phyloP scores from a whole-genome alignment of 2,888 invertebrate species.

The Corythucha ciliata region DNA sequence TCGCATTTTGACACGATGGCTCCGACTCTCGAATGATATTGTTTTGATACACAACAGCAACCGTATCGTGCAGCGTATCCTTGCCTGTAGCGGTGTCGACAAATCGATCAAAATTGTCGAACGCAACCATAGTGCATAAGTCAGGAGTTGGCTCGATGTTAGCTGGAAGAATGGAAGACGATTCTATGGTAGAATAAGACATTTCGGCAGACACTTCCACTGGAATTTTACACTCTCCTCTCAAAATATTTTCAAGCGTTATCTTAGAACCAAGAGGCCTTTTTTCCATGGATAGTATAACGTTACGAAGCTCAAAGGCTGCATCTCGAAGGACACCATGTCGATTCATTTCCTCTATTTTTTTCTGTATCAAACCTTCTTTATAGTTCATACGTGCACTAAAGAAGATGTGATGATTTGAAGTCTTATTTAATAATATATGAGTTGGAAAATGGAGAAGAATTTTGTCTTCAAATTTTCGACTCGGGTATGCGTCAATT shows the following conservation, averaged over 20 bases:
- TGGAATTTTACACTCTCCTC: constrained; percentile 1
- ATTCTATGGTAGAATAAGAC: constrained; percentile 2
- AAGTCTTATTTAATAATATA: not conserved
- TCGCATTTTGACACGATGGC: no score
- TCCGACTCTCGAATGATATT: not conserved
- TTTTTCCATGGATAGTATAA: not conserved
- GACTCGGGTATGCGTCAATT: no score
- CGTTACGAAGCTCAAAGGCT: not conserved
- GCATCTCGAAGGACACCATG: not conserved
- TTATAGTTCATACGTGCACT: not conserved
- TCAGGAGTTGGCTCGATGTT: not conserved
- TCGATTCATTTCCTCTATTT: constrained; percentile 1
- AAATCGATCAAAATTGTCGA: constrained; percentile 37
- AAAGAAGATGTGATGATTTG: not conserved
- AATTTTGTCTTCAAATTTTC: constrained; percentile 4
- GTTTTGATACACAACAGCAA: constrained; percentile 38
- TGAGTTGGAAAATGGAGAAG: not conserved
- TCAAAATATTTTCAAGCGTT: not conserved
- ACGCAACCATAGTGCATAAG: constrained; percentile 31
- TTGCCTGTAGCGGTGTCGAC: constrained; percentile 39
- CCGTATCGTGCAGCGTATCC: constrained; percentile 40
- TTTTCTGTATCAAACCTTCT: not conserved
- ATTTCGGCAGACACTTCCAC: not conserved
- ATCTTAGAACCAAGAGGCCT: not conserved
- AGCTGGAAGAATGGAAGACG: not conserved